Base-by-base conservation (phyloP, 2,888 invertebrate genomes). In the Microdon myrmicae region DNA sequence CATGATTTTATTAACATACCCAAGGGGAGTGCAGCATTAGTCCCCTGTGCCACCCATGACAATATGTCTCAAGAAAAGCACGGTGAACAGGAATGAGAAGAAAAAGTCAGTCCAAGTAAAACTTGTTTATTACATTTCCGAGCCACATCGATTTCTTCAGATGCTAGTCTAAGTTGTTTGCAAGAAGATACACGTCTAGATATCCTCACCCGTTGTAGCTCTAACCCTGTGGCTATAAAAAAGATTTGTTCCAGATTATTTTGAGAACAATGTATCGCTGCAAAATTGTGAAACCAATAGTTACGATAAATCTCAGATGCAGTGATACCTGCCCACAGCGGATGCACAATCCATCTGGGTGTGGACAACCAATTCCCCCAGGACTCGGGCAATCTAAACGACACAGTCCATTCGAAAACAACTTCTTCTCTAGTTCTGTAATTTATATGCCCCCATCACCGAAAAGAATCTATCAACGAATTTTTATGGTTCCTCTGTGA, bases 201-300 rank as follows among this genome's bases (percentile, higher is more conserved):
- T 16, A 38, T 25, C 12, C 28, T 19, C 1, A 12, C 10, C 10
- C 26, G 41, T 19, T 22, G 12, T 41, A n/a, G n/a, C 13, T 19
- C n/a, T 4, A 17, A 44, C 6, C 4, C 34, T 16, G 29, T 51
- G 37, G 14, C 44, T 39, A 45, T 43, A 58, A 55, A 47, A 47
- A 56, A 58, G 56, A 51, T 64, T 64, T 58, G 51, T 53, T 64
- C 56, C 64, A 64, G 64, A 64, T 64, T 58, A 51, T 58, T 51
- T 64, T 64, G 53, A 56, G 23, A 47, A 64, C 64, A 64, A 56
- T 64, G 64, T 51, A 64, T 64, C 56, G 64, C 56, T 64, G 64
- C 56, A 64, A 64, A 64, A 64, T 64, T 64, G 64, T 64, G 64
- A 58, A 58, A 58, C 56, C 64, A 64, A 64, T 64, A 64, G 64